Evolutionary conservation across 1,140 invertebrate species (phyloP).

Genomic region (Neuroterus valhalla): DNA sequence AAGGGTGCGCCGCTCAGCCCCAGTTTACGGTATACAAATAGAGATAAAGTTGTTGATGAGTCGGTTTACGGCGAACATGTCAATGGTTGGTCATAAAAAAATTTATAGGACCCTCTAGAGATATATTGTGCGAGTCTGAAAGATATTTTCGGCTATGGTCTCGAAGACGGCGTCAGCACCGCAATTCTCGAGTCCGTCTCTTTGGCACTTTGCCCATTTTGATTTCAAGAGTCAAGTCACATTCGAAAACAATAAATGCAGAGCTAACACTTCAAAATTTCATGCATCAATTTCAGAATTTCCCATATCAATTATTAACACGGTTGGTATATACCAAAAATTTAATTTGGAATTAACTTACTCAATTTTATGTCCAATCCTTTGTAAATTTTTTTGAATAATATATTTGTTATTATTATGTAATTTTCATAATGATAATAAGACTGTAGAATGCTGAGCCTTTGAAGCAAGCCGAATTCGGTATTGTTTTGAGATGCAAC

Average conservation of each 20-base stretch:
- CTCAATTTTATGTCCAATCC: not conserved
- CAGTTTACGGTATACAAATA: no score
- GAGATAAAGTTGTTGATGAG: no score
- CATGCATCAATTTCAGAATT: not conserved
- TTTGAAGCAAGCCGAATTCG: no score
- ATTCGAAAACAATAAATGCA: not conserved
- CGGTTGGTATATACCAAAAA: no score
- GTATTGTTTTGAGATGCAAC: no score
- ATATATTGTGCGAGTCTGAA: conserved; percentile 2
- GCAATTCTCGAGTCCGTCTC: conserved; percentile 11
- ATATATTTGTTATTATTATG: no score
- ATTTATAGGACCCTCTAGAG: not conserved
- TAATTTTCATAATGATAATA: no score
- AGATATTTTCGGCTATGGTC: conserved; percentile 16
- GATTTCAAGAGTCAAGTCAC: conserved; percentile 19
- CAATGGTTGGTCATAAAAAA: conserved; percentile 21
- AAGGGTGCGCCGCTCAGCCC: no score
- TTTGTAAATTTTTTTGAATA: no score
- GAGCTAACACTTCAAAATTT: not conserved
- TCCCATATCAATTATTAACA: no score
- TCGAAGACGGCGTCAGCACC: conserved; percentile 3
- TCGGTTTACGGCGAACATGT: not conserved
- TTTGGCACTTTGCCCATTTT: conserved; percentile 18
- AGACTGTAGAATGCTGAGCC: no score
- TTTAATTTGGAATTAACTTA: no score